Base-by-base conservation (phyloP, 2,888 invertebrate species). In the Hyles lineata region DNA sequence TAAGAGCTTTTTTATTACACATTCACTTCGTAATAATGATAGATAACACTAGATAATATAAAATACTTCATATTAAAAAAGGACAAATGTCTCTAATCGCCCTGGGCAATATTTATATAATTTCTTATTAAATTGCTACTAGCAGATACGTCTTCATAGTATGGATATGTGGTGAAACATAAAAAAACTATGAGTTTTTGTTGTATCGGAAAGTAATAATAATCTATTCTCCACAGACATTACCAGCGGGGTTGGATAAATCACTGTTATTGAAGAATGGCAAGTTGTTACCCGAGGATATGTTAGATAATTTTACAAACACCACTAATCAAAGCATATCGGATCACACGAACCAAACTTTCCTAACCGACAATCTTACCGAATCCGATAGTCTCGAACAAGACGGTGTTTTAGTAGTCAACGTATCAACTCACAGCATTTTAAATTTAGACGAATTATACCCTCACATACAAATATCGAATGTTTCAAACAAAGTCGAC, bases 351-450 rank as follows among this genome's bases (percentile, higher is more conserved):
- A 93, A 92, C 70, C 88, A 92, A 82, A 90, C 86, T 32, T 80
- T 85, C 55, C 76, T 88, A 58, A 81, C 83, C 55, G 95, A 95
- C 76, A 95, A 94, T 74, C 81, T 93, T 1, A 94, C 94, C 15
- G 94, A 94, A 82, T 90, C 92, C 25, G 93, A 94, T 76, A 95
- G 93, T 72, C 83, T 95, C 78, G 95, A 95, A 84, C 95, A 94
- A 88, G 95, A 94, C 32, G 95, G 95, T 7, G 94, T 95, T 35
- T 78, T 95, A 78, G 91, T 94, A 11, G 94, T 95, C 0, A 95
- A 94, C 72, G 86, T 94, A 75, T 95, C 94, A 25, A 90, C 89
- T 3, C 92, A 93, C 72, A 95, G 92, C 75, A 92, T 95, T 74
- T 82, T 95, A 55, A 94, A 94, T 83, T 86, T 92, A 76, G 93